Evolutionary conservation across 2,113 vertebrate species (phyloP).

Genomic region (Grus americana): DNA sequence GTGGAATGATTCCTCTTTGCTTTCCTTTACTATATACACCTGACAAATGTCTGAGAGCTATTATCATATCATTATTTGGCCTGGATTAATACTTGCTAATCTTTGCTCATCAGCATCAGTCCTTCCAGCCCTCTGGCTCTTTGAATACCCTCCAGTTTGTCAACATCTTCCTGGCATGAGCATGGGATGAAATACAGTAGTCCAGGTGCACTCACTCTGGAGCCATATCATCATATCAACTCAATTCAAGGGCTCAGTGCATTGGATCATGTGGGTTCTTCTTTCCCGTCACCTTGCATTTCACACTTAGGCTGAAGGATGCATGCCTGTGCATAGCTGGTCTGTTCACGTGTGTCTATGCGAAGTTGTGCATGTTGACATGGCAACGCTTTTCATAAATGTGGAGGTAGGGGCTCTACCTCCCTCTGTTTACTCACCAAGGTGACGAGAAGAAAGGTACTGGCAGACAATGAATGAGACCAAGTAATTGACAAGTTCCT

Average conservation of each 20-base stretch:
- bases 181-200: neutral
- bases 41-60: neutral
- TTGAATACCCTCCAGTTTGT: neutral
- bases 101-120: neutral
- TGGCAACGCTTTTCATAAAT: neutral
- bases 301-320: neutral
- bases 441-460: conserved; percentile 14
- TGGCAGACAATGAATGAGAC: conserved; percentile 53
- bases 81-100: neutral
- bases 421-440: conserved; percentile 58
- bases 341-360: neutral
- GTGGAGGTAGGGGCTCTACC: neutral
- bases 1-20: neutral
- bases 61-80: neutral
- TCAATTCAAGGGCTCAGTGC: neutral
- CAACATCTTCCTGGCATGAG: neutral
- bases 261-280: rapidly evolving
- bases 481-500: conserved; percentile 34
- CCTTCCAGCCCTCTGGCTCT: conserved; percentile 36
- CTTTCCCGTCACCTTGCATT: neutral
- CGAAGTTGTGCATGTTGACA: neutral
- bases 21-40: neutral
- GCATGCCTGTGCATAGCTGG: neutral
- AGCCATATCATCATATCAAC: neutral
- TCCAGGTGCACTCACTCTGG: neutral